Percentiles rank a stretch among this genome's conserved stretches.
phyloP scores from a whole-genome alignment of 1,140 invertebrate genomes.

The Cecropterus lyciades region DNA sequence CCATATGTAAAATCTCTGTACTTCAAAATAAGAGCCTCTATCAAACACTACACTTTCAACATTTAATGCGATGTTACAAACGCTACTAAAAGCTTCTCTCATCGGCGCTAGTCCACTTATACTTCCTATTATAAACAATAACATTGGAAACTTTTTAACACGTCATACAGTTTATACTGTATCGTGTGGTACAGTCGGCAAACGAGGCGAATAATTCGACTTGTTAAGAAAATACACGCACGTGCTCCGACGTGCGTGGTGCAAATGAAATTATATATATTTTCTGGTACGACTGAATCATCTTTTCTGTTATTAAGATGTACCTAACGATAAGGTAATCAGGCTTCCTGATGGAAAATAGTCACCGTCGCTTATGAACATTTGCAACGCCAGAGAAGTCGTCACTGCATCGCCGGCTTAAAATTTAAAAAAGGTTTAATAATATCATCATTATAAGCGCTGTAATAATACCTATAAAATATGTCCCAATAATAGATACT shows the following conservation, averaged over 20 bases:
- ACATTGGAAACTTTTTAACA: conserved; percentile 80
- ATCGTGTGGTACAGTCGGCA: conserved; percentile 55
- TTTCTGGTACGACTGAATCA: conserved; percentile 38
- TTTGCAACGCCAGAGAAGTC: no score
- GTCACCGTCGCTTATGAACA: no score
- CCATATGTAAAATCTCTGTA: neutral
- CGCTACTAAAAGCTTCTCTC: conserved; percentile 75
- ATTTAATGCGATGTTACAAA: conserved; percentile 16
- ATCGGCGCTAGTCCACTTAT: conserved; percentile 61
- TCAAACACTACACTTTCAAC: neutral
- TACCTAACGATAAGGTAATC: no score
- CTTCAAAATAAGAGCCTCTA: neutral
- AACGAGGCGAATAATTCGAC: conserved; percentile 76
- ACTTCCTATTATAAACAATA: conserved; percentile 78
- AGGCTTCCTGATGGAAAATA: no score
- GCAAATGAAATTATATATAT: conserved; percentile 52
- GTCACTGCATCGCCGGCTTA: no score
- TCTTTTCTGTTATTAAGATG: no score
- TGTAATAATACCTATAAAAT: no score
- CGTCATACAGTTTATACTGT: conserved; percentile 67
- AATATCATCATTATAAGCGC: no score
- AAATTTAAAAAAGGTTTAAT: no score
- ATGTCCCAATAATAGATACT: no score
- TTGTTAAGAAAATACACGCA: conserved; percentile 77
- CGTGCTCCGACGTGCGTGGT: conserved; percentile 61